Base-by-base conservation (phyloP, 2,113 vertebrate species). In the Phrynosoma blainvillii region DNA sequence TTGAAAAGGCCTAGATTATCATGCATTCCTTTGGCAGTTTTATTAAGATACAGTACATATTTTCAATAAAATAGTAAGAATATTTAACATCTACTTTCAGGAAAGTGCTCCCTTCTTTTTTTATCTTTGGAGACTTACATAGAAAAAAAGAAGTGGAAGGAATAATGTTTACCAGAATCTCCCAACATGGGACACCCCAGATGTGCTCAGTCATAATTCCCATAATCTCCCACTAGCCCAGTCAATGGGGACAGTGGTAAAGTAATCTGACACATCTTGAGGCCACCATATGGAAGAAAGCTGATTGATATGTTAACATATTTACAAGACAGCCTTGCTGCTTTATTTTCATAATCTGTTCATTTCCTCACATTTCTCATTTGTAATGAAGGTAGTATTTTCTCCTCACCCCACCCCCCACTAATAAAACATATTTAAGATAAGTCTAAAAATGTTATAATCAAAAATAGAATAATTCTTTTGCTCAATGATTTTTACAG, bases 41-140 rank as follows among this genome's bases (percentile, higher is more conserved):
- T 27, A 84, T 87, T 90, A 66, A 83, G 42, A 65, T 52, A 88
- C 74, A 65, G 54, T 77, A 82, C 71, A 87, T 32, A 75, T 91
- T 91, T 91, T 90, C 82, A 84, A 86, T 0, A 0, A 16, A 70
- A 62, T 88, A 9, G 2, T 79, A 11, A 71, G 66, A 80, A 84
- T 59, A 52, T 84, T 84, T 84, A 79, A 73, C 80, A 76, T 75
- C 90, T 89, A 42, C 79, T 82, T 94, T 89, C 11, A 79, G 32
- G 89, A 32, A 88, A 87, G 70, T 86, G 42, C 65, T 71, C 32
- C 30, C 23, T 36, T 21, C 92, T 90, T 89, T 87, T 87, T 88
- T 74, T 91, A 88, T 86, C 86, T 90, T 68, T 95, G 93, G 88
- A 85, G 13, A 87, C 82, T 88, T 91, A 87, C 93, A 81, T 91